phyloP scores from a whole-genome alignment of 1,140 invertebrate species.

The Brachionus manjavacas region DNA sequence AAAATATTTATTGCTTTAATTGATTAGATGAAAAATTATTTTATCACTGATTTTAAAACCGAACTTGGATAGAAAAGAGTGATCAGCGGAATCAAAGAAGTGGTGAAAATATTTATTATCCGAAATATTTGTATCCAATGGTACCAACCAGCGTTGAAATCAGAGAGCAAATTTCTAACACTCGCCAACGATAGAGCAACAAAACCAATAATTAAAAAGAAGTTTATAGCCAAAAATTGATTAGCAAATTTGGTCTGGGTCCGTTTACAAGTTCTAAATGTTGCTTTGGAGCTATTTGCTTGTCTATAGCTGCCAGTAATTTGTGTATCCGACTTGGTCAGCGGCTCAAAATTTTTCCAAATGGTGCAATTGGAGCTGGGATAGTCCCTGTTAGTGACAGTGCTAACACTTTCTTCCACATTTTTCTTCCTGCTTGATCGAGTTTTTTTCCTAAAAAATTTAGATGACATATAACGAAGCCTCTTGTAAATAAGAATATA shows the following conservation, averaged over 20 bases:
- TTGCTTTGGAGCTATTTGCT: neutral
- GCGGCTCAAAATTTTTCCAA: neutral
- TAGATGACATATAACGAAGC: neutral
- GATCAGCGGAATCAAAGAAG: neutral
- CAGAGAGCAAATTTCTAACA: neutral
- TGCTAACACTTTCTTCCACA: neutral
- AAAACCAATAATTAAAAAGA: slow-evolving; percentile 23
- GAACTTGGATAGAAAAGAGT: slow-evolving; percentile 17
- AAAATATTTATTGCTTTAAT: neutral
- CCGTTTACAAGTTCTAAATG: neutral
- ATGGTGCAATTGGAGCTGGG: neutral
- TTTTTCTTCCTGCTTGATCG: neutral
- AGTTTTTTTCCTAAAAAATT: neutral
- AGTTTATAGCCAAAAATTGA: slow-evolving; percentile 10
- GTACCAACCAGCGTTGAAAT: neutral
- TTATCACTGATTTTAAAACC: neutral
- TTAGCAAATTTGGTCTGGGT: slow-evolving; percentile 33
- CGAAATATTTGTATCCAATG: slow-evolving; percentile 12
- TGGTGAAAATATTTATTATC: neutral
- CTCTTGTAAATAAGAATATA: neutral
- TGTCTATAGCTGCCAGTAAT: neutral
- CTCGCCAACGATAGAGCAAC: neutral
- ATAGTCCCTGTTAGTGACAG: neutral
- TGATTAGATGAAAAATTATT: neutral
- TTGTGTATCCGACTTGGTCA: neutral